Conservation (phyloP, 92 coral and sea anemone genomes). For the Actinernus sp. region DNA sequence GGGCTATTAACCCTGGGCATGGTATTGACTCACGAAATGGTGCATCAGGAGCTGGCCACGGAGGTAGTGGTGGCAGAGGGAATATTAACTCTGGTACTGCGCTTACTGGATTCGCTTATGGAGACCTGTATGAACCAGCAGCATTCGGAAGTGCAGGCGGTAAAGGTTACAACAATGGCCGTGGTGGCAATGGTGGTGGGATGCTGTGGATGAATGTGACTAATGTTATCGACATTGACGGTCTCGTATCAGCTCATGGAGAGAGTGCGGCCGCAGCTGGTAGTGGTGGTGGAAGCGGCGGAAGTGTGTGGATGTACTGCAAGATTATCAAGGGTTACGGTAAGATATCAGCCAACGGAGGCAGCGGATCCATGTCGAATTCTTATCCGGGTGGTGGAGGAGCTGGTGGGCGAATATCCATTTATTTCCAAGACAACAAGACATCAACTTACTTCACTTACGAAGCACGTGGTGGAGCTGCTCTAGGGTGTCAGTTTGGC, state of each 20-base stretch:
- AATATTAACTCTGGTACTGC: conserved; percentile 69
- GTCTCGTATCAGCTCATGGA: conserved; percentile 91
- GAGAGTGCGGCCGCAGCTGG: conserved; percentile 61
- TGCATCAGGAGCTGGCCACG: conserved; percentile 98
- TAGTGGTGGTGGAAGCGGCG: conserved; percentile 98
- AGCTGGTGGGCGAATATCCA: conserved; percentile 94
- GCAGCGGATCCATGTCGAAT: conserved; percentile 67
- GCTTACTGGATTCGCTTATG: conserved; percentile 86
- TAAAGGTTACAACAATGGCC: conserved; percentile 52
- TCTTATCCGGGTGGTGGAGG: conserved; percentile 94
- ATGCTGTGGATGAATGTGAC: conserved; percentile 99
- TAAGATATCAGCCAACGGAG: conserved; percentile 93
- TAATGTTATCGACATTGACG: conserved; percentile 89
- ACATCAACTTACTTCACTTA: conserved; percentile 96
- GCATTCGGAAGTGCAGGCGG: conserved; percentile 94
- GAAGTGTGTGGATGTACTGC: conserved; percentile 98
- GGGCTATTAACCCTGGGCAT: conserved; percentile 89
- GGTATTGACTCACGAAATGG: conserved; percentile 75
- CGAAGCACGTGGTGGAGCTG: conserved; percentile 97
- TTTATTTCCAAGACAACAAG: conserved; percentile 89
- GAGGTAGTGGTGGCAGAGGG: conserved; percentile 99
- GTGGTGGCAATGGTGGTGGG: conserved; percentile 97
- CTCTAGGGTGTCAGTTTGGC: conserved; percentile 82
- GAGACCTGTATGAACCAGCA: conserved; percentile 91
- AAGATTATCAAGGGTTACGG: conserved; percentile 94